Conservation (phyloP, 2,113 vertebrate species). For the Gavialis gangeticus region DNA sequence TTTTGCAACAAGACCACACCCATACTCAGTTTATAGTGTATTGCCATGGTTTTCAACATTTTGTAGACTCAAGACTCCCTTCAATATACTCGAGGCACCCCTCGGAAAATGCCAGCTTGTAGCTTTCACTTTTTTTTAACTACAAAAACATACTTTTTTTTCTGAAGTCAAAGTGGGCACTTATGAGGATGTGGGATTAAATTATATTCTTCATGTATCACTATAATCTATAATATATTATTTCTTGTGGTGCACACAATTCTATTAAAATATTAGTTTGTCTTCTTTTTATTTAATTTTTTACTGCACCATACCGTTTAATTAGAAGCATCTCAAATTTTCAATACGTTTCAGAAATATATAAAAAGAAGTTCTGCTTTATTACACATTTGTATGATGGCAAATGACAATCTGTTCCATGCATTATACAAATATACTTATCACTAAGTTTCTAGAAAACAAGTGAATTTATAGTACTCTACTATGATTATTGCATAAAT, state of each 20-base stretch:
- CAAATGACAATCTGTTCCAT: not conserved
- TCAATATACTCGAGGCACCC: too few species aligned
- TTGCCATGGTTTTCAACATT: too few species aligned
- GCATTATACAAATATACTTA: not conserved
- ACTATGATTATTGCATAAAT: not conserved
- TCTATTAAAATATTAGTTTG: not conserved
- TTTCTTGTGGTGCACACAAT: not conserved
- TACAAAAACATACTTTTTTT: too few species aligned
- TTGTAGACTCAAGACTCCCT: too few species aligned
- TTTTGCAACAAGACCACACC: too few species aligned
- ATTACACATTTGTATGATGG: not conserved
- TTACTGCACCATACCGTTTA: not conserved
- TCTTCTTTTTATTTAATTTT: not conserved
- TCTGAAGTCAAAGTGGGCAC: too few species aligned
- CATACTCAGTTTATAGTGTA: too few species aligned
- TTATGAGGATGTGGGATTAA: too few species aligned
- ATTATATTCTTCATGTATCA: not conserved
- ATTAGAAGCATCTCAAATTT: conserved; percentile 14
- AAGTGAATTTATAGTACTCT: not conserved
- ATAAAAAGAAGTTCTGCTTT: not conserved
- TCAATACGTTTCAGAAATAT: not conserved
- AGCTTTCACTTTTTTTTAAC: too few species aligned
- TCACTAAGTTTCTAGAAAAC: not conserved
- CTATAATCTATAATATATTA: not conserved
- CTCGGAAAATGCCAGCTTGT: too few species aligned